These are phyloP conservation scores for Acanthaster planci DNA, from an alignment of 35 echinoderm and acorn worm species.

Conservation along the genomic window DNA sequence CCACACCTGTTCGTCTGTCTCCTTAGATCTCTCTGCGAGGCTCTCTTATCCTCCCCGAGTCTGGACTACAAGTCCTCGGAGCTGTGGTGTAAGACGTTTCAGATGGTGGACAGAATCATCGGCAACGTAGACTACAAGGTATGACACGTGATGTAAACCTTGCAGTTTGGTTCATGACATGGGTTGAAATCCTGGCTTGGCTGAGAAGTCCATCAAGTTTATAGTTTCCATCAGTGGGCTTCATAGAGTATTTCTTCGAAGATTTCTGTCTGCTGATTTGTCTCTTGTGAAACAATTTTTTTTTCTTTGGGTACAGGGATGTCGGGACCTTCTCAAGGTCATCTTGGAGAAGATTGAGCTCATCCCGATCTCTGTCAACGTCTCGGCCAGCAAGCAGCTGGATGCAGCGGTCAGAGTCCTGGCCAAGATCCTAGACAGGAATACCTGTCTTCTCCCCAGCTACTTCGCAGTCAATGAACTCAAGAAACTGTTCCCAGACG, in stretches of 20 bases:
- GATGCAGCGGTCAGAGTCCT: slow-evolving; percentile 46
- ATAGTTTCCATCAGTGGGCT: too few species aligned
- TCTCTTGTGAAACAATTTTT: neutral
- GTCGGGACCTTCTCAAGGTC: slow-evolving; percentile 75
- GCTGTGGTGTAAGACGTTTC: slow-evolving; percentile 71
- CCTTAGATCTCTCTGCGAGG: slow-evolving; percentile 83
- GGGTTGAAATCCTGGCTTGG: too few species aligned
- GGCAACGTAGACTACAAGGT: slow-evolving; percentile 92
- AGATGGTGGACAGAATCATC: slow-evolving; percentile 78
- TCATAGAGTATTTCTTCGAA: too few species aligned
- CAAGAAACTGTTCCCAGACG: slow-evolving; percentile 77
- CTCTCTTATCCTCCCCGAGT: slow-evolving; percentile 49
- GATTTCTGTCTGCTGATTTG: neutral
- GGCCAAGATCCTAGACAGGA: slow-evolving; percentile 85
- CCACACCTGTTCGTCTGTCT: neutral
- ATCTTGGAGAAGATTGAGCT: slow-evolving; percentile 64
- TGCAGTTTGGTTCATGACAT: neutral
- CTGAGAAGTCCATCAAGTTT: too few species aligned
- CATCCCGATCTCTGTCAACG: slow-evolving; percentile 36
- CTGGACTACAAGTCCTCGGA: slow-evolving; percentile 74
- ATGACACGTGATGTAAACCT: too few species aligned
- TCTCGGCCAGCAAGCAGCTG: slow-evolving; percentile 34
- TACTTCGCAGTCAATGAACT: slow-evolving; percentile 97
- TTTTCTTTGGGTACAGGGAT: slow-evolving; percentile 63
- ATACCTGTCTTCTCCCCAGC: slow-evolving; percentile 81